phyloP scores from a whole-genome alignment of 2,797 vertebrate species.

The Phylloscopus collybita region DNA sequence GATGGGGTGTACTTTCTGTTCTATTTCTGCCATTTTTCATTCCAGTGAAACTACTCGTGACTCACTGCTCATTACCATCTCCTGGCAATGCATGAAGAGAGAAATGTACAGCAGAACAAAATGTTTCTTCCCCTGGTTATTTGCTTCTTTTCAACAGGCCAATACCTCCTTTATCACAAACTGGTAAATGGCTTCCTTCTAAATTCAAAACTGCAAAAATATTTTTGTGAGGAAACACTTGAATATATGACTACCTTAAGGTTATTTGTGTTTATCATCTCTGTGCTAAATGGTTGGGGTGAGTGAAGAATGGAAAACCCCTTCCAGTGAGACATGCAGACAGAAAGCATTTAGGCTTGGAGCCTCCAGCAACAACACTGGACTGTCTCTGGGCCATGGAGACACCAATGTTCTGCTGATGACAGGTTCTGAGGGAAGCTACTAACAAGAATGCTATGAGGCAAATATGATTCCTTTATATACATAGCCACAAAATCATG shows the following conservation, averaged over 20 bases:
- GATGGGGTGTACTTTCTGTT: not conserved
- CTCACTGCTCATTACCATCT: slow-evolving; percentile 35
- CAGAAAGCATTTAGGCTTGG: not conserved
- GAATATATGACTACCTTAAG: not conserved
- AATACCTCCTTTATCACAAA: not conserved
- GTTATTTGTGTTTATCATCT: not conserved
- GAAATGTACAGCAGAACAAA: slow-evolving; percentile 19
- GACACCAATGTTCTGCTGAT: not conserved
- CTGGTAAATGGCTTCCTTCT: not conserved
- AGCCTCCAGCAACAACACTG: not conserved
- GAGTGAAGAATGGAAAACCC: not conserved
- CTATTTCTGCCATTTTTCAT: slow-evolving; percentile 35
- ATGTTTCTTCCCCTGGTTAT: not conserved
- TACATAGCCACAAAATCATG: not conserved
- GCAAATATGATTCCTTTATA: not conserved
- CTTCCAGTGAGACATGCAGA: not conserved
- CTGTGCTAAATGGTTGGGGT: not conserved
- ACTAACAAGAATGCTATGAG: not conserved
- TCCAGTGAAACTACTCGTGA: not conserved
- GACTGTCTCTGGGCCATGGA: not conserved
- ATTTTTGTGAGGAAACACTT: not conserved
- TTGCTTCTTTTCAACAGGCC: not conserved
- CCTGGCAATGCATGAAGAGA: not conserved
- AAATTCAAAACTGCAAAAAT: not conserved
- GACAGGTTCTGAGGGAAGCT: not conserved